These are phyloP conservation scores for Laupala kohalensis DNA, from an alignment of 1,140 invertebrate species.

Conservation along the genomic window DNA sequence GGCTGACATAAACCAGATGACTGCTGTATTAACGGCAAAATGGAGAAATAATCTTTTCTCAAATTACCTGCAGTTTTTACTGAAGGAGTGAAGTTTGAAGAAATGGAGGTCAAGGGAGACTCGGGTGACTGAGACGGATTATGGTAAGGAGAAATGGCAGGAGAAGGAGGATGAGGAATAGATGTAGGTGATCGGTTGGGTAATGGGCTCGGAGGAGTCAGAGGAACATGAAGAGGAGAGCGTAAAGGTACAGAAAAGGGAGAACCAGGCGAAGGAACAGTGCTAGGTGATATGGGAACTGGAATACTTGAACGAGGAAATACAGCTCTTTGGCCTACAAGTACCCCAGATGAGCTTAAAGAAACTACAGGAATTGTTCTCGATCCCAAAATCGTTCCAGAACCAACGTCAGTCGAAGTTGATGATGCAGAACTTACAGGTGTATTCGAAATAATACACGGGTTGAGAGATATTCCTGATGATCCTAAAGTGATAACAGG, in stretches of 20 bases:
- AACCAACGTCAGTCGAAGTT: background rate
- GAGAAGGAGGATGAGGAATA: conserved; percentile 12
- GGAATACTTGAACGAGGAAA: background rate
- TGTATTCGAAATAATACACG: background rate
- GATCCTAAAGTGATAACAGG: background rate
- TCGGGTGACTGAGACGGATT: conserved; percentile 11
- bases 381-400: conserved; percentile 2
- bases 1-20: background rate
- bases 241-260: conserved; percentile 21
- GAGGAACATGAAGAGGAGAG: conserved; percentile 19
- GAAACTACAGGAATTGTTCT: background rate
- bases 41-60: background rate
- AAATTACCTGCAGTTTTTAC: background rate
- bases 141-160: conserved; percentile 8
- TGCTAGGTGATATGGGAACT: background rate
- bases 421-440: background rate
- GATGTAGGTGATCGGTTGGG: conserved; percentile 11
- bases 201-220: conserved; percentile 11
- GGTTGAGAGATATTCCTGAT: background rate
- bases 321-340: conserved; percentile 3
- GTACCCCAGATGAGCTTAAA: background rate
- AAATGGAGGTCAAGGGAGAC: background rate
- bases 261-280: conserved; percentile 18
- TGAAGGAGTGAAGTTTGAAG: background rate
- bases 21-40: background rate